Evolutionary conservation across 2,797 vertebrate genomes (phyloP).

Genomic region (Melanotaenia pygmaea): DNA sequence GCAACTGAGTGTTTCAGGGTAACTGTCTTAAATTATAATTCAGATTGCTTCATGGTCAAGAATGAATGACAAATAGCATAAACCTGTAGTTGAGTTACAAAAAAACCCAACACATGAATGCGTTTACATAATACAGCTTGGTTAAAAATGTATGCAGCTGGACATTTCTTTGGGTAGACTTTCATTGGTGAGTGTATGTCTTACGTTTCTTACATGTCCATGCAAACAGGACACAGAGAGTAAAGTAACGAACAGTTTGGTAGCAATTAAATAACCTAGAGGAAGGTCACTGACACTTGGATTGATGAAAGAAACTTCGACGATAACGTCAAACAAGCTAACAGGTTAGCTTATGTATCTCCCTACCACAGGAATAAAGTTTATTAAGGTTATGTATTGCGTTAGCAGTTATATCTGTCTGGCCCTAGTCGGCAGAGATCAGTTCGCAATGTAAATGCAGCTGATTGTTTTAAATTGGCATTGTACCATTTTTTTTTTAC

Average conservation of each 20-base stretch:
- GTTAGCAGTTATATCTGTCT: no score
- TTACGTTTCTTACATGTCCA: background rate
- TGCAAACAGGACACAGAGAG: background rate
- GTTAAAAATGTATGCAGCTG: background rate
- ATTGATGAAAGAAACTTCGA: background rate
- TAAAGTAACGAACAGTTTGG: background rate
- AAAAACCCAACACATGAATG: background rate
- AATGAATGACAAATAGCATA: background rate
- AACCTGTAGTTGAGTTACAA: background rate
- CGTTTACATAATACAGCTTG: background rate
- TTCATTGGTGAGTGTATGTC: background rate
- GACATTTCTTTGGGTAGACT: background rate
- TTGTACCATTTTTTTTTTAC: conserved; percentile 68
- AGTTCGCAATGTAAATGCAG: fast-evolving
- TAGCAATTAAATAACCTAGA: background rate
- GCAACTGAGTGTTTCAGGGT: background rate
- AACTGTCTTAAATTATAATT: background rate
- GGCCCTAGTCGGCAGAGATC: background rate
- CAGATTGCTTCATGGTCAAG: background rate
- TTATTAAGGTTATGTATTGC: background rate
- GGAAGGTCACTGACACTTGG: background rate
- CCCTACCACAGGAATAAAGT: background rate
- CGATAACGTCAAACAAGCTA: conserved; percentile 31
- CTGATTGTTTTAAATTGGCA: background rate
- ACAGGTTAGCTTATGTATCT: conserved; percentile 36